These are phyloP conservation scores for Stegana nigrithorax DNA, from an alignment of 2,888 invertebrate genomes.

Conservation along the genomic window DNA sequence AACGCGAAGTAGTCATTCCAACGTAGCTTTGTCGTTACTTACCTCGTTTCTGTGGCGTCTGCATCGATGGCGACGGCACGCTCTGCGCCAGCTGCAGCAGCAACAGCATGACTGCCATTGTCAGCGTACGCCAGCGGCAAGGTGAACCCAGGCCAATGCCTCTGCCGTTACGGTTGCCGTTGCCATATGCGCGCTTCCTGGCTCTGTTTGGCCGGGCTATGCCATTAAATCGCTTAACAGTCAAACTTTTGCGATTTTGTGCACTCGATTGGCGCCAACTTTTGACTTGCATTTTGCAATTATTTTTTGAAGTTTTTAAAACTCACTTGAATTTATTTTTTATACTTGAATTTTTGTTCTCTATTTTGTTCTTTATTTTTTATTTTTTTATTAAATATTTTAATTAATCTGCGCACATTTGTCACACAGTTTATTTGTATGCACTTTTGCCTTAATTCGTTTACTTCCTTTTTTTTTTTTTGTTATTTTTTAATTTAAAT, in stretches of 20 bases:
- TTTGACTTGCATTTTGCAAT: not conserved
- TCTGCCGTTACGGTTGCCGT: conserved; percentile 35
- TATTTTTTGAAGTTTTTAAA: conserved; percentile 5
- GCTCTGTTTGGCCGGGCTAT: not conserved
- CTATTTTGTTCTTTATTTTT: not conserved
- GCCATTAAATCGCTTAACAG: not conserved
- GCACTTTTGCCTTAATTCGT: too few relatives aligned
- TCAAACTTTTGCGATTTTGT: not conserved
- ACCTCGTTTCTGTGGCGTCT: conserved; percentile 68
- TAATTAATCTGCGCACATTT: not conserved
- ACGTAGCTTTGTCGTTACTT: conserved; percentile 29
- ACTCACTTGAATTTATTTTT: not conserved
- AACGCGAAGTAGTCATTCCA: too few relatives aligned
- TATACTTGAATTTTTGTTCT: not conserved
- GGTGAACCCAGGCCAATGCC: conserved; percentile 27
- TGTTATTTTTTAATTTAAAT: too few relatives aligned
- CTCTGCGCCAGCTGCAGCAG: conserved; percentile 65
- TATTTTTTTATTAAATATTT: not conserved
- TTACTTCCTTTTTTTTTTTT: too few relatives aligned
- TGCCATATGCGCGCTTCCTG: conserved; percentile 25
- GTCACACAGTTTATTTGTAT: too few relatives aligned
- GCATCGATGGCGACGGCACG: conserved; percentile 66
- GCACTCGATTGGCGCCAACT: not conserved
- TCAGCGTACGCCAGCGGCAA: conserved; percentile 38
- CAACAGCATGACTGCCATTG: conserved; percentile 50